Conservation (phyloP, 2,888 invertebrate genomes). For the Pomacea canaliculata region DNA sequence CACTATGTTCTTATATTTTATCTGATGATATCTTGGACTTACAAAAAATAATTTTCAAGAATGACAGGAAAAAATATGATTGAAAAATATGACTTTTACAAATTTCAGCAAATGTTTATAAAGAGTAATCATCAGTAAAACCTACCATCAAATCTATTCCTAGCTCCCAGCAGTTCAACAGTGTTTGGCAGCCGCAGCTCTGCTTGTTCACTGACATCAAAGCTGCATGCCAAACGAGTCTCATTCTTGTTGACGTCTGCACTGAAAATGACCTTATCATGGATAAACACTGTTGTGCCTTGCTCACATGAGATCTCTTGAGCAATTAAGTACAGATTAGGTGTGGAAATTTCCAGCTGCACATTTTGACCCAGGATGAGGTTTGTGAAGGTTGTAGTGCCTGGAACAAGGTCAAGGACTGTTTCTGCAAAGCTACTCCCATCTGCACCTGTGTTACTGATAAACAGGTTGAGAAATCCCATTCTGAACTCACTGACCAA, state of each 20-base stretch:
- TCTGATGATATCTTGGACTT: too few relatives aligned
- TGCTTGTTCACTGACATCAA: constrained; percentile 43
- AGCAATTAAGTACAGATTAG: constrained; percentile 38
- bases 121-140: neutral
- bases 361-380: constrained; percentile 22
- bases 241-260: constrained; percentile 43
- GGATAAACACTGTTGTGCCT: constrained; percentile 38
- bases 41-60: too few relatives aligned
- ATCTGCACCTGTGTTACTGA: constrained; percentile 26
- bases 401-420: neutral
- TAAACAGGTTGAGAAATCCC: constrained; percentile 10
- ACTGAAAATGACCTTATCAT: constrained; percentile 45
- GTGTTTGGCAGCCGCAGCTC: constrained; percentile 48
- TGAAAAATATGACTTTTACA: too few relatives aligned
- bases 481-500: constrained; percentile 24
- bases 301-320: constrained; percentile 42
- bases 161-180: constrained; percentile 47
- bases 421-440: constrained; percentile 1
- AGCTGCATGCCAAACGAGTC: constrained; percentile 48
- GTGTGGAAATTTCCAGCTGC: constrained; percentile 23
- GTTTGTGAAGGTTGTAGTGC: constrained; percentile 12
- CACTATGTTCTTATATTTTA: too few relatives aligned
- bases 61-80: too few relatives aligned
- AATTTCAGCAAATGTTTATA: too few relatives aligned
- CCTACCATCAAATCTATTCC: constrained; percentile 43